Evolutionary conservation across 1,140 invertebrate species (phyloP).

Genomic region (Drosophila sturtevanti): DNA sequence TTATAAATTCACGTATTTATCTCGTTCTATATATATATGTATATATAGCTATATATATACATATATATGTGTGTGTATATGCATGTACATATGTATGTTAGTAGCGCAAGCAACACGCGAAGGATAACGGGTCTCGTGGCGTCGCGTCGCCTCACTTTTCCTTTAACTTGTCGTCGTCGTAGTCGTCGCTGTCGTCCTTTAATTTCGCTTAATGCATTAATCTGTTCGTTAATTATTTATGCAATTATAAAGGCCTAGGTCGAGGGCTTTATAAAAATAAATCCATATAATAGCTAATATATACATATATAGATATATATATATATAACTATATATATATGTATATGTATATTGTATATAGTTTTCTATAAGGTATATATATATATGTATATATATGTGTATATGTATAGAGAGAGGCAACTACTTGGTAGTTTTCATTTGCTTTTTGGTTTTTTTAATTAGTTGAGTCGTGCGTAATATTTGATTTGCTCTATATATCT

Average conservation of each 20-base stretch:
- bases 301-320: slow-evolving; percentile 31
- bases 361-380: slow-evolving; percentile 43
- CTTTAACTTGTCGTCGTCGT: slow-evolving; percentile 2
- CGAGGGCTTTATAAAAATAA: slow-evolving; percentile 74
- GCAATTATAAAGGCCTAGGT: slow-evolving; percentile 54
- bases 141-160: slow-evolving; percentile 4
- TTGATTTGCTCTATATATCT: slow-evolving; percentile 68
- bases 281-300: slow-evolving; percentile 53
- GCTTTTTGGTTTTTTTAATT: slow-evolving; percentile 63
- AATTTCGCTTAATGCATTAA: slow-evolving; percentile 62
- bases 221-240: slow-evolving; percentile 46
- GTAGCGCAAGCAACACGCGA: slow-evolving; percentile 60
- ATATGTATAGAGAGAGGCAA: slow-evolving; percentile 68
- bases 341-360: slow-evolving; percentile 71
- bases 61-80: slow-evolving; percentile 15
- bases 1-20: slow-evolving; percentile 21
- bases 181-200: slow-evolving; percentile 39
- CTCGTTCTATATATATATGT: slow-evolving; percentile 42
- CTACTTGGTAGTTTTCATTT: slow-evolving; percentile 76
- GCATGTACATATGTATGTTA: slow-evolving; percentile 40
- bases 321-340: slow-evolving; percentile 52
- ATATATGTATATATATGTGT: slow-evolving; percentile 39
- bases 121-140: slow-evolving; percentile 8
- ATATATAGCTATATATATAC: slow-evolving; percentile 28
- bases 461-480: slow-evolving; percentile 44